Percentiles rank a stretch among this genome's conserved stretches.
Evolutionary conservation across 2,113 vertebrate genomes (phyloP).

Genomic region (Holacanthus passer): DNA sequence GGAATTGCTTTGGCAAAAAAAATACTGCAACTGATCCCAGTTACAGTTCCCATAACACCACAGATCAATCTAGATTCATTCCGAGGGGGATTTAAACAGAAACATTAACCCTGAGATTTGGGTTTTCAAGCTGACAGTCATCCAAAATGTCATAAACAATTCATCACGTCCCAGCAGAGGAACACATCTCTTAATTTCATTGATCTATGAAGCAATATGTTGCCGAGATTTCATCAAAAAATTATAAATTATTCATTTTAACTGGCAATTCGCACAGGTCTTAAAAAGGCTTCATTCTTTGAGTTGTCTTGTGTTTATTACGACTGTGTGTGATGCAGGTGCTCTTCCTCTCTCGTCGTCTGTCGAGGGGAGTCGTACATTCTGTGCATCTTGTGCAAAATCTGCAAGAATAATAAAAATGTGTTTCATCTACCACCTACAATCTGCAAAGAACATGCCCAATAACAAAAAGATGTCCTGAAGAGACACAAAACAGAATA

Average conservation of each 20-base stretch:
- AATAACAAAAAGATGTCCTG: not conserved
- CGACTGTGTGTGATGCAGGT: constrained; percentile 7
- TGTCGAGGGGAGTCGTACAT: not conserved
- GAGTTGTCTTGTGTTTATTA: constrained; percentile 10
- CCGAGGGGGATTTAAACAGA: constrained; percentile 13
- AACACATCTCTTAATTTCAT: constrained; percentile 38
- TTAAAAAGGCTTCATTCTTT: constrained; percentile 23
- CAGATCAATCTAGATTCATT: constrained; percentile 11
- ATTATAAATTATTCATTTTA: constrained; percentile 42
- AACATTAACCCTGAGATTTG: constrained; percentile 45
- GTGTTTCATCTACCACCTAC: not conserved
- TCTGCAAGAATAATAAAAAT: constrained; percentile 12
- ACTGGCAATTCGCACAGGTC: constrained; percentile 1
- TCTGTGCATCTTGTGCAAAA: not conserved
- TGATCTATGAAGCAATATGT: constrained; percentile 60
- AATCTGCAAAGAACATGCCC: constrained; percentile 12
- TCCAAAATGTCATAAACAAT: constrained; percentile 61
- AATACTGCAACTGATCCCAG: constrained; percentile 4
- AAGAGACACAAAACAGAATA: not conserved
- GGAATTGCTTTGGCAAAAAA: constrained; percentile 7
- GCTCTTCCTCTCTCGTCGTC: not conserved
- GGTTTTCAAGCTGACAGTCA: constrained; percentile 28
- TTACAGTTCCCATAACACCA: constrained; percentile 24
- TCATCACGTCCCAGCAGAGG: constrained; percentile 23
- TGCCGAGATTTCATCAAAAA: constrained; percentile 34